Percentiles rank a stretch among this genome's conserved stretches.
phyloP scores from a whole-genome alignment of 2,888 invertebrate species.

The Drosophila silvestris region DNA sequence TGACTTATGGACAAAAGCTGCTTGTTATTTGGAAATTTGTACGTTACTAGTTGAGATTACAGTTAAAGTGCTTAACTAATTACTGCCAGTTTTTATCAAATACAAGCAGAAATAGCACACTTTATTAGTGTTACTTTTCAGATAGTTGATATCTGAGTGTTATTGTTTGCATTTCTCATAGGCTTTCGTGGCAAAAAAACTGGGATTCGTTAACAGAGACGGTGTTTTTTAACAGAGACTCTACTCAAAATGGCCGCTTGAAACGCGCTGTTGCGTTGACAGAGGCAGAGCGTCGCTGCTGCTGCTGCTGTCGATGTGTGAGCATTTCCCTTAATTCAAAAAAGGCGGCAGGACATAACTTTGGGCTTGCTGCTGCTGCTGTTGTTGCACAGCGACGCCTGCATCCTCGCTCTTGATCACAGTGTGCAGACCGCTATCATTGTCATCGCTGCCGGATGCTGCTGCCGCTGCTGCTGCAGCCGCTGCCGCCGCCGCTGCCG shows the following conservation, averaged over 20 bases:
- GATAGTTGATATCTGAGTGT: not conserved
- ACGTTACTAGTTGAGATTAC: not conserved
- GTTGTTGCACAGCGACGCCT: conserved; percentile 44
- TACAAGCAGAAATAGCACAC: not conserved
- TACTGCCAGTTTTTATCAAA: not conserved
- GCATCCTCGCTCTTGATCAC: conserved; percentile 85
- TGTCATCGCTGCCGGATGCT: conserved; percentile 69
- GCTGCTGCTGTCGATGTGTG: conserved; percentile 80
- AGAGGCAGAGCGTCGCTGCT: conserved; percentile 50
- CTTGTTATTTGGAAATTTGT: not conserved
- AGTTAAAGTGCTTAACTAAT: not conserved
- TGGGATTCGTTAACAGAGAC: not conserved
- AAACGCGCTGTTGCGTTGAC: conserved; percentile 51
- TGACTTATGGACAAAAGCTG: not conserved
- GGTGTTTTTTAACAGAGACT: not conserved
- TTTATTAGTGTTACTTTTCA: not conserved
- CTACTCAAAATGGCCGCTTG: conserved; percentile 72
- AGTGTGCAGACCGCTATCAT: conserved; percentile 81
- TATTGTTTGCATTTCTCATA: not conserved
- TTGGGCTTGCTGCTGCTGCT: conserved; percentile 79
- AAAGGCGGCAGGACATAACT: conserved; percentile 85
- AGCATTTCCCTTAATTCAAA: conserved; percentile 86
- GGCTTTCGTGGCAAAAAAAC: not conserved
- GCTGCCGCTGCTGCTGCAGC: conserved; percentile 51
- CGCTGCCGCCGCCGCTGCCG: conserved; percentile 52